phyloP scores from a whole-genome alignment of 2,797 vertebrate species.

The Spheniscus humboldti region DNA sequence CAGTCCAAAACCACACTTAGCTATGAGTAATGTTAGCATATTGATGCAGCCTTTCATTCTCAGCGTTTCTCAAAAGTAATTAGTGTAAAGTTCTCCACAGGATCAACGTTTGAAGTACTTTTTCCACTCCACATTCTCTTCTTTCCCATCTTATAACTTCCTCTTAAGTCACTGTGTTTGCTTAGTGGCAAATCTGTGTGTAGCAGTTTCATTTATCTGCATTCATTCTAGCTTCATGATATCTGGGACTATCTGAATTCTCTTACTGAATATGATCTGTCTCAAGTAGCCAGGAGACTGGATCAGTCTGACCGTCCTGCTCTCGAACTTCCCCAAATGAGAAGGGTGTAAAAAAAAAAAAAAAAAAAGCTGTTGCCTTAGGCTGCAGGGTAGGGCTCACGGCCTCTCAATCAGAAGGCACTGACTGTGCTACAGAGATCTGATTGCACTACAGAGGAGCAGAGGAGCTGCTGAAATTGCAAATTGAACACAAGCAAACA shows the following conservation, averaged over 20 bases:
- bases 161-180: not conserved
- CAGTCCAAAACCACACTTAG: slow-evolving; percentile 4
- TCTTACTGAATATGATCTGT: not conserved
- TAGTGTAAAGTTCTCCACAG: not conserved
- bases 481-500: not conserved
- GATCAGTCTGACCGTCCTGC: not conserved
- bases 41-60: slow-evolving; percentile 27
- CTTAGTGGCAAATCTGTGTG: not conserved
- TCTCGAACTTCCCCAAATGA: not conserved
- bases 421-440: not conserved
- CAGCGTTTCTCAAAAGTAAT: not conserved
- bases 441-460: not conserved
- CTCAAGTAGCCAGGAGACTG: not conserved
- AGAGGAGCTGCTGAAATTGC: not conserved
- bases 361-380: not conserved
- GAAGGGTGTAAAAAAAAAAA: not conserved
- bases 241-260: not conserved
- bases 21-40: slow-evolving; percentile 23
- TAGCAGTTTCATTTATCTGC: not conserved
- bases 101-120: not conserved
- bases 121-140: not conserved
- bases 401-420: not conserved
- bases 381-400: not conserved
- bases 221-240: not conserved
- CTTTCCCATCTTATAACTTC: not conserved